Evolutionary conservation across 1,140 invertebrate species (phyloP).

Genomic region (Drosophila nigrodunni): DNA sequence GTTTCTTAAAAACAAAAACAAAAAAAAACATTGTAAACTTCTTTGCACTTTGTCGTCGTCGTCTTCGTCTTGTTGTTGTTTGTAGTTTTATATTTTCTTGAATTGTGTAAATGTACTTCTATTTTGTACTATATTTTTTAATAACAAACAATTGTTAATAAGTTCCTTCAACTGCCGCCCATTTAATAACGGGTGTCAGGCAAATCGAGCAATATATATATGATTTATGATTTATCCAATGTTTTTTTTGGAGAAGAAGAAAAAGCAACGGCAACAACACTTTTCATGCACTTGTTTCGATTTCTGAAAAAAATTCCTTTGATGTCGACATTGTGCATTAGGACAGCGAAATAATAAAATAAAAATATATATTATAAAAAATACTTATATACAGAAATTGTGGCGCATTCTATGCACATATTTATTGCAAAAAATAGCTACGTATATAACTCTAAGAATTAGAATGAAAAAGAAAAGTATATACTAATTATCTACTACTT

Average conservation of each 20-base stretch:
- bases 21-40: constrained; percentile 49
- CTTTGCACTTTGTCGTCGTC: constrained; percentile 48
- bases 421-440: constrained; percentile 73
- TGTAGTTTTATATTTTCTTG: constrained; percentile 20
- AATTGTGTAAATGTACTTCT: constrained; percentile 33
- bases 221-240: constrained; percentile 53
- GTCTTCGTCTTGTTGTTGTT: constrained; percentile 32
- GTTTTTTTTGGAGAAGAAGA: constrained; percentile 24
- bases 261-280: constrained; percentile 18
- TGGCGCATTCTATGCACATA: constrained; percentile 69
- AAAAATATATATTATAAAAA: constrained; percentile 45
- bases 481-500: constrained; percentile 56
- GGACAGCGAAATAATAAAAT: constrained; percentile 56
- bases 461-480: not conserved
- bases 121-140: constrained; percentile 34
- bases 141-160: constrained; percentile 56
- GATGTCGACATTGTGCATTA: constrained; percentile 67
- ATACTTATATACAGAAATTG: constrained; percentile 50
- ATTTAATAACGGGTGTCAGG: constrained; percentile 4
- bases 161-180: constrained; percentile 67
- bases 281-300: constrained; percentile 57
- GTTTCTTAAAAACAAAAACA: not conserved
- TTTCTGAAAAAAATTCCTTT: constrained; percentile 42
- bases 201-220: constrained; percentile 50
- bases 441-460: constrained; percentile 39